Conservation (phyloP, 64 coral and sea anemone species). For the Acropora tenuis region DNA sequence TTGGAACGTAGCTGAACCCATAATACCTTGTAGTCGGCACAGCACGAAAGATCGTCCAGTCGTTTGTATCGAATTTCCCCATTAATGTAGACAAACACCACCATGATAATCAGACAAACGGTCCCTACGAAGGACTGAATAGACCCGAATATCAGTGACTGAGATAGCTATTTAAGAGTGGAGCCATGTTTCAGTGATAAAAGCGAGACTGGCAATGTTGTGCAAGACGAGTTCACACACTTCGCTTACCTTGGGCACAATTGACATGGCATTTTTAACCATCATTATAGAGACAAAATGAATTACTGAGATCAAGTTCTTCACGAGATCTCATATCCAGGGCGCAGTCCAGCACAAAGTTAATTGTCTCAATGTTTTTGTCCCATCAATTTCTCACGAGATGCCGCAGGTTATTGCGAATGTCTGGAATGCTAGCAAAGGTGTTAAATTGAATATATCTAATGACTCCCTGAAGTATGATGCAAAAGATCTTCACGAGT, state of each 20-base stretch:
- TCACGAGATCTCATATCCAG: background rate
- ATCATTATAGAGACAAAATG: slow-evolving; percentile 68
- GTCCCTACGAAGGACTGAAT: slow-evolving; percentile 60
- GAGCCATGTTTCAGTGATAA: slow-evolving; percentile 57
- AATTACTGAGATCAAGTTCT: background rate
- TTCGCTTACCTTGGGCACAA: slow-evolving; percentile 77
- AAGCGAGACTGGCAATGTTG: slow-evolving; percentile 48
- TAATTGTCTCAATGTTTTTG: no score
- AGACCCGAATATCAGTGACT: slow-evolving; percentile 34
- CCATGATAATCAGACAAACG: slow-evolving; percentile 55
- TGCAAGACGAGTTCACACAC: slow-evolving; percentile 74
- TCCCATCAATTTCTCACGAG: no score
- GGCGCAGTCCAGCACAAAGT: background rate
- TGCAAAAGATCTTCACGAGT: slow-evolving; percentile 41
- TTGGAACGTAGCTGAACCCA: no score
- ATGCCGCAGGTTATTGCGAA: no score
- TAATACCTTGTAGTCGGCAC: no score
- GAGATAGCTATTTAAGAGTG: no score
- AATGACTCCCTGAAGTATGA: slow-evolving; percentile 49
- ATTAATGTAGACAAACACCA: slow-evolving; percentile 32
- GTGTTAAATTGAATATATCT: slow-evolving; percentile 72
- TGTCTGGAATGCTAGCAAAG: background rate
- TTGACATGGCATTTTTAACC: slow-evolving; percentile 78
- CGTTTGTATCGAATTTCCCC: background rate
- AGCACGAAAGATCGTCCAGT: no score